Conservation (phyloP, 1,140 invertebrate genomes). For the Ips typographus region DNA sequence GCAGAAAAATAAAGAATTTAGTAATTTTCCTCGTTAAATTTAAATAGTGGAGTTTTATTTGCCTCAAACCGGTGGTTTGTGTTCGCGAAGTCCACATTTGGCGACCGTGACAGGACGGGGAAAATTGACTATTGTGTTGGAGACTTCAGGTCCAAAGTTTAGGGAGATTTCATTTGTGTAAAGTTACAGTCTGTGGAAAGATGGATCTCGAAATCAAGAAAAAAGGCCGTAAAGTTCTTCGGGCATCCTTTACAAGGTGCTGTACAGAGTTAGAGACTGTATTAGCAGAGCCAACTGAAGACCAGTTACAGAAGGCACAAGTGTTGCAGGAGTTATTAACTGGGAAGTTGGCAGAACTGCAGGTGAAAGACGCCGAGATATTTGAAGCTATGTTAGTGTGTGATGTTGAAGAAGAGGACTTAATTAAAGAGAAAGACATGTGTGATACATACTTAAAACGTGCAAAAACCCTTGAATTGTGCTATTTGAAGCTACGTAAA, state of each 20-base stretch:
- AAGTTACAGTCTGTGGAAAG: slow-evolving; percentile 1
- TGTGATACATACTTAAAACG: slow-evolving; percentile 2
- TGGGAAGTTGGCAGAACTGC: background rate
- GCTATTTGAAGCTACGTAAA: too few relatives aligned
- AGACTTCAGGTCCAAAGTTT: too few relatives aligned
- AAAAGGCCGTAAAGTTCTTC: slow-evolving; percentile 1
- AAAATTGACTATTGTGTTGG: too few relatives aligned
- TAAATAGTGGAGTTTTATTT: too few relatives aligned
- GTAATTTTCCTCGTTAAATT: too few relatives aligned
- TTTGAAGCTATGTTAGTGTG: background rate
- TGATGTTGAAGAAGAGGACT: slow-evolving; percentile 2
- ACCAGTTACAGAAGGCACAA: slow-evolving; percentile 4
- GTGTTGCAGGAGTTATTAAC: slow-evolving; percentile 2
- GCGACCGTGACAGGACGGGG: too few relatives aligned
- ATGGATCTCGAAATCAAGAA: slow-evolving; percentile 4
- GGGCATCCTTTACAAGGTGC: slow-evolving; percentile 2
- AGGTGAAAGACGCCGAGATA: slow-evolving; percentile 4
- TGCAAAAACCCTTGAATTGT: background rate
- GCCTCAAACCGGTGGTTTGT: too few relatives aligned
- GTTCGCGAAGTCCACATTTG: too few relatives aligned
- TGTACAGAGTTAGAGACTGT: slow-evolving; percentile 1
- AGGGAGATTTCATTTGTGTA: background rate
- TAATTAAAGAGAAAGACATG: slow-evolving; percentile 1
- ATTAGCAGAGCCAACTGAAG: slow-evolving; percentile 4
- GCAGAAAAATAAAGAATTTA: too few relatives aligned